Base-by-base conservation (phyloP, 2,888 invertebrate species). In the Pterobdella sp. region DNA sequence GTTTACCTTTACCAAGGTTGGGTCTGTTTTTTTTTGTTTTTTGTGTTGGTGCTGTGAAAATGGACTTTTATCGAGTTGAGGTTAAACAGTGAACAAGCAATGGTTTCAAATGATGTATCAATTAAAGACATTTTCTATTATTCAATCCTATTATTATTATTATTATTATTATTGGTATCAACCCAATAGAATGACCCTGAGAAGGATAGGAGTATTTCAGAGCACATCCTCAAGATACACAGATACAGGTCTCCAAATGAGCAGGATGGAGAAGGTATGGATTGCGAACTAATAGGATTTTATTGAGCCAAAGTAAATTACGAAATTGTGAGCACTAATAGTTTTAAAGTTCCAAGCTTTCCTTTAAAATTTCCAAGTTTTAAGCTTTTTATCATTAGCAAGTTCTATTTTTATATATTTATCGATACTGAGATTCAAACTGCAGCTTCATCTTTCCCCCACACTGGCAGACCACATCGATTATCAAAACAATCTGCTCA, bases 211-310 rank as follows among this genome's bases (percentile, higher is more conserved):
- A 88, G 89, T 85, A 96, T 98, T 78, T 90, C 96, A 0, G 96
- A 97, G 81, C 97, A 98, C 82, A 97, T 98, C 31, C 90, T 98
- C 3, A 87, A 96, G 75, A 94, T 98, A 91, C 98, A 99, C 84
- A 88, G 94, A 81, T 98, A 94, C 85, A 89, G 97, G 81, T 90
- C 90, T 82, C 91, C 94, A 0, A 89, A 89, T 76, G 97, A 98
- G 83, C 91, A 92, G 83, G 97, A 98, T 79, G 98, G 98, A 0
- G 93, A 94, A 82, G 90, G 93, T 49, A 78, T 10, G 49, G 36
- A 14, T 29, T 1, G 10, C 1, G n/a, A n/a, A n/a, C n/a, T n/a
- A n/a, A n/a, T 65, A 18, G 36, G 1, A 22, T 1, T 10, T 32
- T 14, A 72, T 42, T 68, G 31, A 10, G 29, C 7, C 67, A 66